Base-by-base conservation (phyloP, 1,140 invertebrate species). In the Cepaea nemoralis region DNA sequence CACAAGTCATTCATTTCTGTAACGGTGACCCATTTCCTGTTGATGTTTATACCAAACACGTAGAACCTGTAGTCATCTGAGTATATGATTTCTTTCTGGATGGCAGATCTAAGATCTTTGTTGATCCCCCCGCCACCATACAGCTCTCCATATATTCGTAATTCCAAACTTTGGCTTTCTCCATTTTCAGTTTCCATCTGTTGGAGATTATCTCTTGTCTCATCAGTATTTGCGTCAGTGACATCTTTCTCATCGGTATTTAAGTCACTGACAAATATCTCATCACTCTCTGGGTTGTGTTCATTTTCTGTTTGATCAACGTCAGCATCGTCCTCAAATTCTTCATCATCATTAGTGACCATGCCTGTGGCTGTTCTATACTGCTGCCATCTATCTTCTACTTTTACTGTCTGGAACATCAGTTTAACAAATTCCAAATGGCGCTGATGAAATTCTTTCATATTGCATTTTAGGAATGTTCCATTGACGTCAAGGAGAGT, bases 31-130 rank as follows among this genome's bases (percentile, higher is more conserved):
- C 73, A 75, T 33, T 75, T 75, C 31, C 31, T 1, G 42, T 75
- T 75, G 48, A 75, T 50, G 14, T 37, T 48, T 24, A 75, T 75
- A 24, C 40, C 73, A 22, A 75, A 75, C 14, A 75, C 42, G 45
- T 75, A 75, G 40, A 75, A 75, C 22, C 73, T 42, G 50, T 50
- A 75, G 31, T 75, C 42, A 33, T 75, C 73, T 33, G 40, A 14
- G 42, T 75, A 75, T 27, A 75, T 75, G 27, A 75, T 75, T 50
- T 75, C 73, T 55, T 75, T 75, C 73, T 75, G 73, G 31, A 75
- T 12, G 5, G 73, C 73, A 27, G 42, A 55, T n/a, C n/a, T 50
- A 0, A 75, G 1, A 33, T 48, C 27, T 50, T 75, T 50, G 73
- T 50, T 27, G 27, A 77, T 42, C 6, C 75, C 75, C 0, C 75